phyloP scores from a whole-genome alignment of 2,797 vertebrate species.

The Myotis myotis region DNA sequence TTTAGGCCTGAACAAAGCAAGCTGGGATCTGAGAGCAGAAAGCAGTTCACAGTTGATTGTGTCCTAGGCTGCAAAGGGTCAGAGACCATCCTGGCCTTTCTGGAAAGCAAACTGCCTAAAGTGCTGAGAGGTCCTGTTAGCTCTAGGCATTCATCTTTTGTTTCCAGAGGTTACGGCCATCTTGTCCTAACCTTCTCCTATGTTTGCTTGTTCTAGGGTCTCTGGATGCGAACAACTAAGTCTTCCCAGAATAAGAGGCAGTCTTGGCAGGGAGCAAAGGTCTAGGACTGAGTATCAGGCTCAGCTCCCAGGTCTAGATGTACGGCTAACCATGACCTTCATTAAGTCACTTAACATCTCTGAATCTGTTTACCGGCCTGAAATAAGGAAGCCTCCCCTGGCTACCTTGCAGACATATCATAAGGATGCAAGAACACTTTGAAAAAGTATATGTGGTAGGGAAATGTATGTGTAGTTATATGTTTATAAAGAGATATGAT shows the following conservation, averaged over 20 bases:
- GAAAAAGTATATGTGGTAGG: conserved; percentile 10
- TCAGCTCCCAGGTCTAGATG: neutral
- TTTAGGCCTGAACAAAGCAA: neutral
- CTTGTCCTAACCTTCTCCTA: neutral
- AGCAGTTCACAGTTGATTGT: neutral
- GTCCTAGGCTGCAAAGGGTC: neutral
- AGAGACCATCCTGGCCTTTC: neutral
- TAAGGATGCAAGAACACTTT: conserved; percentile 17
- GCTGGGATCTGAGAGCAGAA: neutral
- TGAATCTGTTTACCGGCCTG: neutral
- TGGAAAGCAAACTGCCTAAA: neutral
- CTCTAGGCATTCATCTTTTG: neutral
- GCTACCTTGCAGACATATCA: conserved; percentile 43
- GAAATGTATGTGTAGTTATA: neutral
- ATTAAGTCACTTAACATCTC: conserved; percentile 11
- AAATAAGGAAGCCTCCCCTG: neutral
- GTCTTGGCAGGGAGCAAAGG: neutral
- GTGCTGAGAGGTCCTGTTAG: neutral
- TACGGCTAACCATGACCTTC: conserved; percentile 16
- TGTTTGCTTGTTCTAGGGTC: neutral
- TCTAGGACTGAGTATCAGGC: neutral
- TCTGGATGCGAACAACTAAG: neutral
- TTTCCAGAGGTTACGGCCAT: neutral
- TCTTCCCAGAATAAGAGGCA: neutral
- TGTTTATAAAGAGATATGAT: conserved; percentile 33